A percentile compares a stretch with the other conserved stretches of the same genome.
Evolutionary conservation across 23 tunicate species (phyloP).

Genomic region (Ascidia mentula): DNA sequence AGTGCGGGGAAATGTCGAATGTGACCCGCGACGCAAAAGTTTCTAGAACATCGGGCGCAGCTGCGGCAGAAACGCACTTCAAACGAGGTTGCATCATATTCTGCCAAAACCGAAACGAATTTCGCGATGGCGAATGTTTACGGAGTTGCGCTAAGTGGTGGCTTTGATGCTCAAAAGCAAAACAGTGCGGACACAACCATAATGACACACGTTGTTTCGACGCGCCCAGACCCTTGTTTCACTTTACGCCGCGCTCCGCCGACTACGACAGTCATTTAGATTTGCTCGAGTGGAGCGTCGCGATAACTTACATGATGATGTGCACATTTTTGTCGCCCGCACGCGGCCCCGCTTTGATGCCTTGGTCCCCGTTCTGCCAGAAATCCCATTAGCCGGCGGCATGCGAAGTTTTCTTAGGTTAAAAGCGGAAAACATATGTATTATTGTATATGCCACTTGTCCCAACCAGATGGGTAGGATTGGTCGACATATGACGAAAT

Average conservation of each 20-base stretch:
- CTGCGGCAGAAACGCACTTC: background rate
- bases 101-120: slow-evolving; percentile 8
- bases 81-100: background rate
- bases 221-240: background rate
- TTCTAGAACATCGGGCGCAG: background rate
- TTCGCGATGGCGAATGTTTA: background rate
- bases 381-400: background rate
- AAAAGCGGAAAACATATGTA: background rate
- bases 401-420: background rate
- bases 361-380: background rate
- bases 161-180: background rate
- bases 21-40: background rate
- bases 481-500: too few species aligned
- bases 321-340: background rate
- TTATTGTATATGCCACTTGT: too few species aligned
- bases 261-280: background rate
- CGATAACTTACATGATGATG: background rate
- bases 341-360: background rate
- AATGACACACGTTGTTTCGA: slow-evolving; percentile 1
- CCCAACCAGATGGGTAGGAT: too few species aligned
- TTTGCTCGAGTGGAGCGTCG: slow-evolving; percentile 6
- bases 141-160: background rate
- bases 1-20: background rate
- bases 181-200: background rate
- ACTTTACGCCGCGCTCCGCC: background rate